Evolutionary conservation across 2,113 vertebrate genomes (phyloP), one percentile per base, ranked within the genome.

Genomic region (Sceloporus undulatus): DNA sequence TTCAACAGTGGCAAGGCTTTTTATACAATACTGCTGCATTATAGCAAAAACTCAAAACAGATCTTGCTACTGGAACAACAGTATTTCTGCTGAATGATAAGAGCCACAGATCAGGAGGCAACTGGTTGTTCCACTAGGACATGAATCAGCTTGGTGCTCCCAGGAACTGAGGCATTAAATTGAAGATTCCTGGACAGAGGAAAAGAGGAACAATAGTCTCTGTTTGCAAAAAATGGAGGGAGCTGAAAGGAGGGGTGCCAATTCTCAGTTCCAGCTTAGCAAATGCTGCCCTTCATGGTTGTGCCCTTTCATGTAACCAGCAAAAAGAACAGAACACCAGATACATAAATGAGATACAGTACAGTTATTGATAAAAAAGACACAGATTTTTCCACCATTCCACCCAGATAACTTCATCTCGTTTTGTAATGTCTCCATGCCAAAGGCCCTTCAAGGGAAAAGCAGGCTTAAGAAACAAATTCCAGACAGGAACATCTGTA

Each of bases 201-300:
- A 85, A 88, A 56, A n/a, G 0, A 0, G 52, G 19, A 25, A 1
- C 48, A 8, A 34, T 75, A 5, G 27, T n/a, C 85, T 62, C 66
- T 52, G 7, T 48, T 59, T 29, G 21, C n/a, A 10, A 80, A 54
- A 66, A 9, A 52, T 48, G 18, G n/a, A 18, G 27, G 8, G 59
- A 8, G 66, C 0, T 16, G 10, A 8, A 25, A 74, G 21, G 48
- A 23, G 71, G 74, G 11, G 54, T 88, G 25, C 65, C 82, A 38
- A 40, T 70, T 25, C 89, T 78, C 90, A 82, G 62, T 77, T 23
- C 66, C 89, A 79, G n/a, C 75, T 82, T 52, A 14, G 54, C 88
- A 91, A 94, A 93, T 90, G 87, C 91, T 92, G 90, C 90, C 91
- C 89, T 89, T 78, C 56, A 11, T 21, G 70, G 82, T 77, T 88